Conservation (phyloP, 2,888 invertebrate species). For the Drosophila maculinotata region DNA sequence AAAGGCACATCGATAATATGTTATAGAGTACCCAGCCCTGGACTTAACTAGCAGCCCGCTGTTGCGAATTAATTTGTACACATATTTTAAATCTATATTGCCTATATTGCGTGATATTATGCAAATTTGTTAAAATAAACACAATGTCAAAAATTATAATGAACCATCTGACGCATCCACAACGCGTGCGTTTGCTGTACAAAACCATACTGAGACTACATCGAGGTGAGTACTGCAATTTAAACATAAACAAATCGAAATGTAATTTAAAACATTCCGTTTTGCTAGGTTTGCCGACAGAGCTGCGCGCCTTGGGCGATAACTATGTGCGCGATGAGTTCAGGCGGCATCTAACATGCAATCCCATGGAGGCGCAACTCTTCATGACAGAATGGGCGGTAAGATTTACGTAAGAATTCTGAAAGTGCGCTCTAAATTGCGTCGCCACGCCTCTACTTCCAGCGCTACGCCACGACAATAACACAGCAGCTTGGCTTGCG, state of each 20-base stretch:
- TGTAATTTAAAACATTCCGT: neutral
- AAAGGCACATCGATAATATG: constrained; percentile 17
- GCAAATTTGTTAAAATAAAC: constrained; percentile 7
- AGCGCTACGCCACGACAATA: constrained; percentile 92
- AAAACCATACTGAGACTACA: constrained; percentile 92
- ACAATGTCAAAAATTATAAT: constrained; percentile 78
- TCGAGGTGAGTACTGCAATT: constrained; percentile 85
- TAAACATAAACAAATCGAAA: constrained; percentile 7
- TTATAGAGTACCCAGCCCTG: constrained; percentile 16
- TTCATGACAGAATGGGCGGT: constrained; percentile 97
- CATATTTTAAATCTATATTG: neutral
- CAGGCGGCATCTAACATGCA: constrained; percentile 91
- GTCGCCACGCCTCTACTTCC: constrained; percentile 50
- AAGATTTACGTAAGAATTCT: constrained; percentile 62
- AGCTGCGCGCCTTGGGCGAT: constrained; percentile 90
- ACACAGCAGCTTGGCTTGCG: constrained; percentile 90
- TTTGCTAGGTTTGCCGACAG: constrained; percentile 87
- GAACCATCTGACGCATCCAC: constrained; percentile 86
- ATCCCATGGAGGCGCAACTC: constrained; percentile 88
- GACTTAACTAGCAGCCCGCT: constrained; percentile 2
- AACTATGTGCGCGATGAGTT: constrained; percentile 94
- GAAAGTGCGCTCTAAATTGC: constrained; percentile 3
- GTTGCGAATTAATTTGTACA: constrained; percentile 6
- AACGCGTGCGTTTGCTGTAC: constrained; percentile 90
- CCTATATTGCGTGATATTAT: neutral